These are phyloP conservation scores for Aspiorhynchus laticeps DNA, from an alignment of 2,113 vertebrate species.

Conservation along the genomic window DNA sequence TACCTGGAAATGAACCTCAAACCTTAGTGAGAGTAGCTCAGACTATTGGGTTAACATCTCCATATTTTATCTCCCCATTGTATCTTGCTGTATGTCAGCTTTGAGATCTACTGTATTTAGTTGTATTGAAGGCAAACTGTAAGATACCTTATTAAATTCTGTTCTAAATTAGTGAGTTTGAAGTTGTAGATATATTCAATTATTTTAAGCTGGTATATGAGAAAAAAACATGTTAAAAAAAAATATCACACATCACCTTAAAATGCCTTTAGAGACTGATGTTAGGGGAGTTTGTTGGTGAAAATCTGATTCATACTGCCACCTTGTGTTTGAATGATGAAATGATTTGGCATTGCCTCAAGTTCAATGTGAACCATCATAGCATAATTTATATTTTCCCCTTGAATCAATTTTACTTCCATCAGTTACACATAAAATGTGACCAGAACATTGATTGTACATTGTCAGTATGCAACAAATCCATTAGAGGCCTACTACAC, in stretches of 20 bases:
- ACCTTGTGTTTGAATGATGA: conserved; percentile 46
- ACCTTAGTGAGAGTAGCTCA: background rate
- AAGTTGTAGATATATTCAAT: too few species aligned
- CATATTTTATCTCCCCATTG: background rate
- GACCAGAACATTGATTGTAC: conserved; percentile 5
- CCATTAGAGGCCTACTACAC: background rate
- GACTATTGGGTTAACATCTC: background rate
- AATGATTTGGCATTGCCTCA: background rate
- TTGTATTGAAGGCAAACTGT: background rate
- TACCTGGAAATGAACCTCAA: background rate
- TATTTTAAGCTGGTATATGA: background rate
- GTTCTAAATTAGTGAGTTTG: background rate
- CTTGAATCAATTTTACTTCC: conserved; percentile 9
- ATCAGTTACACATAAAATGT: conserved; percentile 10
- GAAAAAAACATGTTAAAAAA: too few species aligned
- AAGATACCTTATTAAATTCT: background rate
- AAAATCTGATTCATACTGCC: conserved; percentile 44
- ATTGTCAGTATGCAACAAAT: background rate
- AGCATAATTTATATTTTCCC: conserved; percentile 1
- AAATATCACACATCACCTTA: background rate
- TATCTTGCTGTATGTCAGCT: background rate
- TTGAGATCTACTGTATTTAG: background rate
- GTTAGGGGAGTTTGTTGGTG: background rate
- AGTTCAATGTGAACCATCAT: background rate
- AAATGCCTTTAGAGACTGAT: background rate